phyloP scores from a whole-genome alignment of 2,797 vertebrate genomes.

The Coccyzus lansbergi region DNA sequence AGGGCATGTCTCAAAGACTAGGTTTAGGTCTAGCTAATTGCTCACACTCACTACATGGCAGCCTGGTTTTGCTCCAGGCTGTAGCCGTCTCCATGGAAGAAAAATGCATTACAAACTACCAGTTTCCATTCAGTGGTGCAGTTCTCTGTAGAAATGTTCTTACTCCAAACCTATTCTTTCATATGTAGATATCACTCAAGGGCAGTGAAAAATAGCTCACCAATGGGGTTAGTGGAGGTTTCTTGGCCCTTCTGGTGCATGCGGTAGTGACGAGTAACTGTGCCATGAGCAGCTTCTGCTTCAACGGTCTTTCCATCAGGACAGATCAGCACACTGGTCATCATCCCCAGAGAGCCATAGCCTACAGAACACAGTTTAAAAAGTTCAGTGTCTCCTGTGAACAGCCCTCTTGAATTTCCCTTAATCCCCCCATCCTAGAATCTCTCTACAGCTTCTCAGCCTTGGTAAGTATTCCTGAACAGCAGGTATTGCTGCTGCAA shows the following conservation, averaged over 20 bases:
- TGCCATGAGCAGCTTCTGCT: constrained; percentile 96
- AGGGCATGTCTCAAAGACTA: background rate
- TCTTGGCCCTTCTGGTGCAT: constrained; percentile 96
- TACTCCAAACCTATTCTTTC: background rate
- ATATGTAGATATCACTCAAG: background rate
- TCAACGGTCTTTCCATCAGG: constrained; percentile 96
- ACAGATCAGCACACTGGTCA: constrained; percentile 96
- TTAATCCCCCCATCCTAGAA: background rate
- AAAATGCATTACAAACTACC: background rate
- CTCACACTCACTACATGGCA: background rate
- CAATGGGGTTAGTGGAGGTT: constrained; percentile 98
- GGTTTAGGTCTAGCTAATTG: background rate
- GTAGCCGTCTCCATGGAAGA: background rate
- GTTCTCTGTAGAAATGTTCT: background rate
- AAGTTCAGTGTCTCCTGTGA: background rate
- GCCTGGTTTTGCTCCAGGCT: background rate
- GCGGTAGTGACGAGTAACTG: constrained; percentile 95
- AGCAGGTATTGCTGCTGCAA: background rate
- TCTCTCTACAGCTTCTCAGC: background rate
- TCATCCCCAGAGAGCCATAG: constrained; percentile 98
- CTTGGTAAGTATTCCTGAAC: background rate
- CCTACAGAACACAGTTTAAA: constrained; percentile 75
- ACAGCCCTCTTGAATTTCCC: background rate
- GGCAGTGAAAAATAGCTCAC: constrained; percentile 73
- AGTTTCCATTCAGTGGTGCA: background rate